phyloP scores from a whole-genome alignment of 1,140 invertebrate genomes.

The Nasonia vitripennis region DNA sequence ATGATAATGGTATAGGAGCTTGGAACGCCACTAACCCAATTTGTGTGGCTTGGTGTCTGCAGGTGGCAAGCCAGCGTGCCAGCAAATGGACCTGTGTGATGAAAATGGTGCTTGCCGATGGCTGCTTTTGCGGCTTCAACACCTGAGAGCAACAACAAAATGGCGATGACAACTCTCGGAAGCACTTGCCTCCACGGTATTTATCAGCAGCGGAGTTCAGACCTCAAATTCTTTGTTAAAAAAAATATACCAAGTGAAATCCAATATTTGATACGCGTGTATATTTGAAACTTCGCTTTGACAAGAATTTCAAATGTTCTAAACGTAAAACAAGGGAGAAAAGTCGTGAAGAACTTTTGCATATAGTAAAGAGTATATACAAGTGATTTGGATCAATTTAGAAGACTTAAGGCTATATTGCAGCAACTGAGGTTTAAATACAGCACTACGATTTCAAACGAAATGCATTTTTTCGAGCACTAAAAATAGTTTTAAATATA shows the following conservation, averaged over 20 bases:
- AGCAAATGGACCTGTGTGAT: conserved; percentile 55
- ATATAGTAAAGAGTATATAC: conserved; percentile 40
- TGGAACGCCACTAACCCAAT: conserved; percentile 75
- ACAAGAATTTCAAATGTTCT: conserved; percentile 46
- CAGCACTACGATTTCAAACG: conserved; percentile 43
- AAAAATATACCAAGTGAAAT: conserved; percentile 42
- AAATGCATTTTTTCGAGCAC: conserved; percentile 47
- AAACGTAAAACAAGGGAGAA: conserved; percentile 40
- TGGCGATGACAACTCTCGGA: conserved; percentile 49
- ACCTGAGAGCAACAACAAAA: conserved; percentile 50
- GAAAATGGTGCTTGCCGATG: conserved; percentile 50
- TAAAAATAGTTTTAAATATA: conserved; percentile 46
- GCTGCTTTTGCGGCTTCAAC: conserved; percentile 48
- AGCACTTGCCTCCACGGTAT: conserved; percentile 75
- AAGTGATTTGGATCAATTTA: conserved; percentile 52
- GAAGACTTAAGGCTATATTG: conserved; percentile 46
- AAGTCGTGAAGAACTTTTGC: conserved; percentile 46
- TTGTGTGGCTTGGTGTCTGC: conserved; percentile 76
- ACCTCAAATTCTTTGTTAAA: conserved; percentile 51
- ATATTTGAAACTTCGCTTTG: conserved; percentile 45
- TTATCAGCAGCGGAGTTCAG: conserved; percentile 72
- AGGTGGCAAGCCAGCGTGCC: conserved; percentile 74
- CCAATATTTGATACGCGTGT: conserved; percentile 41
- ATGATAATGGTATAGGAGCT: conserved; percentile 51
- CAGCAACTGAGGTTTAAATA: conserved; percentile 47